phyloP scores from a whole-genome alignment of 2,797 vertebrate species.

The Psittacula derbiana region DNA sequence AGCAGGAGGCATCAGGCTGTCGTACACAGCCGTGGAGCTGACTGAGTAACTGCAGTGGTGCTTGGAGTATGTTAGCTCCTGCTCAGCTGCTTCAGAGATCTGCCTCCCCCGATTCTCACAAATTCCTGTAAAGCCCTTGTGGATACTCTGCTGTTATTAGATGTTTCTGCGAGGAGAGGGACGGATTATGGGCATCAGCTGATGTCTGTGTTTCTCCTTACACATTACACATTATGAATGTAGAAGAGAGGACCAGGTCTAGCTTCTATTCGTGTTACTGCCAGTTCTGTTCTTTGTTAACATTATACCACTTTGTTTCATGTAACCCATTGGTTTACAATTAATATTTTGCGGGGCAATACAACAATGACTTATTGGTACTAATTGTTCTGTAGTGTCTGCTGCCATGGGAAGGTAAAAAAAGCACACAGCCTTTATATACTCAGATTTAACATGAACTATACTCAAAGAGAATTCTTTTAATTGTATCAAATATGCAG shows the following conservation, averaged over 20 bases:
- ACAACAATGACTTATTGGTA: not conserved
- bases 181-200: not conserved
- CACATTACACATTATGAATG: not conserved
- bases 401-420: not conserved
- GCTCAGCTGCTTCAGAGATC: not conserved
- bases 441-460: not conserved
- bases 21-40: fast-evolving
- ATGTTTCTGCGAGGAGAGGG: not conserved
- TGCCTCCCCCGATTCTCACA: not conserved
- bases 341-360: not conserved
- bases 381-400: not conserved
- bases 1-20: not conserved
- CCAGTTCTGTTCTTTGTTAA: not conserved
- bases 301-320: not conserved
- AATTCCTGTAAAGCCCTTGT: not conserved
- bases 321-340: not conserved
- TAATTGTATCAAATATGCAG: not conserved
- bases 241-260: not conserved
- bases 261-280: not conserved
- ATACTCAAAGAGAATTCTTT: not conserved
- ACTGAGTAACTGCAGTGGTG: not conserved
- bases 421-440: not conserved
- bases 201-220: not conserved
- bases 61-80: not conserved
- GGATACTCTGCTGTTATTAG: not conserved